Evolutionary conservation across 2,113 vertebrate genomes (phyloP).

Genomic region (Pterocles gutturalis): DNA sequence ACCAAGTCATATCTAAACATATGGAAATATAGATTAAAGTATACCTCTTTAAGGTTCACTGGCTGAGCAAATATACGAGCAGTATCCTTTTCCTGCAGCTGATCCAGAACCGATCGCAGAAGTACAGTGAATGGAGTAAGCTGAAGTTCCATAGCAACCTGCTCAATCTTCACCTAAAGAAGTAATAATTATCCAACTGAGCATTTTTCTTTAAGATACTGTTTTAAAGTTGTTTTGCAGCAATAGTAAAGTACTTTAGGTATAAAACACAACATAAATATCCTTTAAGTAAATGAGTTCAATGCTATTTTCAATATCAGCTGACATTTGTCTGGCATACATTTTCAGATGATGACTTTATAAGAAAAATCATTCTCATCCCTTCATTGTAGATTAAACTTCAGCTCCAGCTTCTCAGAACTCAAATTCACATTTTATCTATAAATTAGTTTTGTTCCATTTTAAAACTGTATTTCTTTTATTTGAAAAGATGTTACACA

Average conservation of each 20-base stretch:
- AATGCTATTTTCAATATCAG: neutral
- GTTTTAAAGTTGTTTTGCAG: neutral
- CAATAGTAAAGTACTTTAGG: neutral
- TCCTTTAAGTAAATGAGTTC: neutral
- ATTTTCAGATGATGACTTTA: neutral
- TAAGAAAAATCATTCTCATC: neutral
- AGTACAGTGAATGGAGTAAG: constrained; percentile 93
- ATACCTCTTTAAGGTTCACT: constrained; percentile 92
- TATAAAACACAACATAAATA: neutral
- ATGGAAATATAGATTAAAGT: neutral
- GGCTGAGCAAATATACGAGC: constrained; percentile 93
- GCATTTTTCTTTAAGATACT: neutral
- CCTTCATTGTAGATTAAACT: neutral
- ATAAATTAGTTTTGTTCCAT: neutral
- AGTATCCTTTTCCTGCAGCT: constrained; percentile 94
- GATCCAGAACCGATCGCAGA: constrained; percentile 88
- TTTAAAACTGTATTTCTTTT: neutral
- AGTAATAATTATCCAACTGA: neutral
- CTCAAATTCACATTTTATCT: neutral
- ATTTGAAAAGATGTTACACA: neutral
- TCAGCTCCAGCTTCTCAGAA: neutral
- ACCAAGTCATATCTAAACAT: neutral
- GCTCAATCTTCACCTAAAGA: constrained; percentile 90
- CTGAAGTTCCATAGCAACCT: constrained; percentile 91
- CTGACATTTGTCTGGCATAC: neutral